Conservation (phyloP, 2,888 invertebrate genomes). For the Erebia aethiops region DNA sequence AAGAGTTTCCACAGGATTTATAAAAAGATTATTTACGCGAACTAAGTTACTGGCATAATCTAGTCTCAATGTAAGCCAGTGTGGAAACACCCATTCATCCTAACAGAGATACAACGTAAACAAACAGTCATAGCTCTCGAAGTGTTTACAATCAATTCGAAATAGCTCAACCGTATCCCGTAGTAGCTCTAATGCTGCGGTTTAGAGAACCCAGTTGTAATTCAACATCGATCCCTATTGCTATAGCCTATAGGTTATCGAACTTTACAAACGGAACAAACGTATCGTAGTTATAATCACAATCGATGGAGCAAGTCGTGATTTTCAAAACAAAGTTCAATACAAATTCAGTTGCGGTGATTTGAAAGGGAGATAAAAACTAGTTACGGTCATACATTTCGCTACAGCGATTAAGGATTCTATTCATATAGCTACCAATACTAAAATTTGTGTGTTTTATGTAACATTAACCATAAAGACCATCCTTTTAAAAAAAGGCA, state of each 20-base stretch:
- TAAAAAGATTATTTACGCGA: too few species aligned
- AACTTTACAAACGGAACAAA: conserved; percentile 34
- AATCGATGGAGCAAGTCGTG: conserved; percentile 27
- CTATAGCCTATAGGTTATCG: conserved; percentile 33
- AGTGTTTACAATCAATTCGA: conserved; percentile 24
- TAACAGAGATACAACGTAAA: conserved; percentile 18
- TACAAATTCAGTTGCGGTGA: conserved; percentile 13
- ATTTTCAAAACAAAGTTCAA: conserved; percentile 25
- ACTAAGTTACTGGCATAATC: neutral
- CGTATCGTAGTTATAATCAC: conserved; percentile 31
- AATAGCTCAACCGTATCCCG: conserved; percentile 25
- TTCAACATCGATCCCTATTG: conserved; percentile 31
- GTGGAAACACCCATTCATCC: conserved; percentile 7
- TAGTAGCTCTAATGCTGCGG: conserved; percentile 22
- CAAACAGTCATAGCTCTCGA: conserved; percentile 20
- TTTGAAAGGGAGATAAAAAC: conserved; percentile 23
- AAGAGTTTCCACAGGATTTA: too few species aligned
- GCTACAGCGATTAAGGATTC: neutral
- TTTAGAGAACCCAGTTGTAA: conserved; percentile 26
- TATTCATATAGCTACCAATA: neutral
- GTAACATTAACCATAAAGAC: neutral
- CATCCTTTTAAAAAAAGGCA: neutral
- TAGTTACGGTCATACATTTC: neutral
- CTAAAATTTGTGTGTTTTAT: neutral
- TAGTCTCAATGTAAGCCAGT: neutral